These are phyloP conservation scores for Gerris buenoi DNA, from an alignment of 1,140 invertebrate species.

Conservation along the genomic window DNA sequence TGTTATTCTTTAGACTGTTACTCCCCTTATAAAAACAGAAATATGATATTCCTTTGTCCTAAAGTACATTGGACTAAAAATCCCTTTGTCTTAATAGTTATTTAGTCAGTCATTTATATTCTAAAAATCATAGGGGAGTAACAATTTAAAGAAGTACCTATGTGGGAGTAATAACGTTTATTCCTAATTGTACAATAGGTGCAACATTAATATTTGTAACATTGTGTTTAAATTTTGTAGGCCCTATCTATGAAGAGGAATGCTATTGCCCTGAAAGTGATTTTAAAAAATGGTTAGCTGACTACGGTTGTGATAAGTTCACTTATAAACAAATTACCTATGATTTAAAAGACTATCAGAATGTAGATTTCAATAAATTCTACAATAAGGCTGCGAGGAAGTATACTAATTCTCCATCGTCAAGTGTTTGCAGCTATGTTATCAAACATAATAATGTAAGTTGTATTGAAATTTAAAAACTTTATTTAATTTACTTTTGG, in stretches of 20 bases:
- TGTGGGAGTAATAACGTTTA: no score
- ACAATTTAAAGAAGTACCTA: no score
- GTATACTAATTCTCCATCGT: conserved; percentile 55
- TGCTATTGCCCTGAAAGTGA: conserved; percentile 64
- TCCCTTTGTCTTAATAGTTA: no score
- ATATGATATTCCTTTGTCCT: no score
- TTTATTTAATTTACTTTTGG: not conserved
- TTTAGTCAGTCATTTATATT: no score
- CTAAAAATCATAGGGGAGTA: no score
- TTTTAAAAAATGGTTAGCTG: conserved; percentile 46
- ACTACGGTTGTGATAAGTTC: conserved; percentile 44
- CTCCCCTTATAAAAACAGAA: no score
- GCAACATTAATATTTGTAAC: no score
- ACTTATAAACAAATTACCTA: conserved; percentile 52
- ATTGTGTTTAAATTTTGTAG: conserved; percentile 32
- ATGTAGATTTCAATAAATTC: conserved; percentile 54
- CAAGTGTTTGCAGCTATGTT: conserved; percentile 82
- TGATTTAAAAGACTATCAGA: conserved; percentile 54
- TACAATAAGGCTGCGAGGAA: conserved; percentile 42
- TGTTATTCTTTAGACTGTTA: no score
- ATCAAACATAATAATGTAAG: conserved; percentile 63
- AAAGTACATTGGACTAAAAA: no score
- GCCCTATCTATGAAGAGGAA: conserved; percentile 58
- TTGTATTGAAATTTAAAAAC: no score
- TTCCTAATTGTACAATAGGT: no score